Evolutionary conservation across 2,888 invertebrate genomes (phyloP).

Genomic region (Platypus cylindrus): DNA sequence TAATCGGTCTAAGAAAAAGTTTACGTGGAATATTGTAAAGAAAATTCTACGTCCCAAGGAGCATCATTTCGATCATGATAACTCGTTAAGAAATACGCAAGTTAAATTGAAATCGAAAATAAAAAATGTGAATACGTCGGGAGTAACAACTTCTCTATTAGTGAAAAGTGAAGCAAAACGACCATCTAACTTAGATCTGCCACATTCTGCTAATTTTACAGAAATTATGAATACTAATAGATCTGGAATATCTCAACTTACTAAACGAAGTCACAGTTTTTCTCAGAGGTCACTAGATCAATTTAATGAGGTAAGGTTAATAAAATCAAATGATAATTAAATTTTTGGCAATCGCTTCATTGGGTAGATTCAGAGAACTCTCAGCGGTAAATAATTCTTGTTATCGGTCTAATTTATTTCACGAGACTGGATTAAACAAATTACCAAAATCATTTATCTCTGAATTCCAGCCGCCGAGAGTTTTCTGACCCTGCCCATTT

Average conservation of each 20-base stretch:
- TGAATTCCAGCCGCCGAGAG: no score
- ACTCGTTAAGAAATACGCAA: constrained; percentile 23
- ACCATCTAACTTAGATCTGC: constrained; percentile 12
- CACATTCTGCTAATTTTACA: constrained; percentile 19
- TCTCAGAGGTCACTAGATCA: constrained; percentile 60
- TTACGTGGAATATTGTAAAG: constrained; percentile 40
- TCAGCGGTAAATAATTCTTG: no score
- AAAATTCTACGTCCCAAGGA: constrained; percentile 33
- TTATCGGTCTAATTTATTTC: no score
- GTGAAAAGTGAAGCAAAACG: constrained; percentile 19
- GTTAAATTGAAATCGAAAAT: constrained; percentile 42
- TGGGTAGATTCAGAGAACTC: no score
- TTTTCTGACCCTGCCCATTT: no score
- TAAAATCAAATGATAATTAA: no score
- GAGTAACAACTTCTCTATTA: constrained; percentile 37
- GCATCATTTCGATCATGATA: constrained; percentile 17
- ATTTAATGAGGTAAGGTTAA: constrained; percentile 45
- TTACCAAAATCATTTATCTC: background rate
- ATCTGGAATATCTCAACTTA: constrained; percentile 33
- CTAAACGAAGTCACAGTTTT: constrained; percentile 31
- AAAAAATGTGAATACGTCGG: constrained; percentile 35
- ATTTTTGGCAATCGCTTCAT: no score
- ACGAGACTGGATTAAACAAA: no score
- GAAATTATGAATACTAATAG: constrained; percentile 22
- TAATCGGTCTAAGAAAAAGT: constrained; percentile 25